Base-by-base conservation (phyloP, 2,113 vertebrate genomes). In the Willisornis vidua region DNA sequence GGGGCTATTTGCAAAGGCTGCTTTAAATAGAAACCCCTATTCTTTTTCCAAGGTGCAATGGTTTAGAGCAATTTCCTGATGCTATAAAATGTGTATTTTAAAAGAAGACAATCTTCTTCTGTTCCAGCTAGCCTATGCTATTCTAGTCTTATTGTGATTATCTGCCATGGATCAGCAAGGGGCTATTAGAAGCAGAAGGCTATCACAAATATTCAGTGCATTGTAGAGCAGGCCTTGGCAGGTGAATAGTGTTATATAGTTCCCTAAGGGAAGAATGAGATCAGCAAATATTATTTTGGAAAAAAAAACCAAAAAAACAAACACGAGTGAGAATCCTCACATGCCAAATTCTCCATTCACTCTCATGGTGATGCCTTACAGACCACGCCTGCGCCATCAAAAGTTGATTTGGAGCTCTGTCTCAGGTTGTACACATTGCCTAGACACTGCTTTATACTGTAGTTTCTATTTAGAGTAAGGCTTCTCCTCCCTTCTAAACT, bases 11-110 rank as follows among this genome's bases (percentile, higher is more conserved):
- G 88, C 51, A 75, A 82, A 95, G 52, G 39, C 68, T 71, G 81
- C 82, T 95, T 95, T 93, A 92, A 89, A 96, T 81, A 91, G 84
- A 87, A 97, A 61, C 35, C 23, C 35, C 12, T 76, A 39, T 70
- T 88, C 51, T 52, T 95, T 93, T 91, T 77, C 57, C n/a, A 73
- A 82, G 94, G 93, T 88, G 57, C 63, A 91, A 77, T 52, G 73
- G 62, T 90, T 96, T 85, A 87, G 45, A 79, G 24, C 46, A 84
- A 93, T 94, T 95, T 92, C 86, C 86, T 79, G 39, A 73, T 82
- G 67, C 66, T 91, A 68, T 85, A 87, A 92, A 86, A 46, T 11
- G 51, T 43, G 14, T 28, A 25, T 87, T 91, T 85, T 93, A 79
- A 90, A 82, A 45, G 45, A 84, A 88, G 84, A 76, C 46, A 83